Conservation (phyloP, 1,140 invertebrate genomes). For the Papilio xuthus region DNA sequence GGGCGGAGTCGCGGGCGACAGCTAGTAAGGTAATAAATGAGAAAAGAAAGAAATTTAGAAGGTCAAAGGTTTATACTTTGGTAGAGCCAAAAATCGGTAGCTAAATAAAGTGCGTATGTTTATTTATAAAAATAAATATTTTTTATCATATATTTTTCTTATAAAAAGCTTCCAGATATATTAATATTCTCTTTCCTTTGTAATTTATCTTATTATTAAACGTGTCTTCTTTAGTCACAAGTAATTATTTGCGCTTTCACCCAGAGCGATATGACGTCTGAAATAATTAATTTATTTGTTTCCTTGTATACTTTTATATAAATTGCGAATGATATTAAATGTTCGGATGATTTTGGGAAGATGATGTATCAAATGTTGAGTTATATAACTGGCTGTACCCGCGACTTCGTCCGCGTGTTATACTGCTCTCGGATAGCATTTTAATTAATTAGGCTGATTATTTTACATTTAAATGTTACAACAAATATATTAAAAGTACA, state of each 20-base stretch:
- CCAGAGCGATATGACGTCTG: neutral
- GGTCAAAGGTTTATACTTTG: no score
- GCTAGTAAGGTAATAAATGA: no score
- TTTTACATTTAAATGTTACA: no score
- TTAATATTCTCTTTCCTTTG: conserved; percentile 14
- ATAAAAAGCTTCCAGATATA: neutral
- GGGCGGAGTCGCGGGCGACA: no score
- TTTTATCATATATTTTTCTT: neutral
- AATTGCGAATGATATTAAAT: conserved; percentile 1
- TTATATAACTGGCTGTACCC: no score
- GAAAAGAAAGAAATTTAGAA: no score
- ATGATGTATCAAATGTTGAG: neutral
- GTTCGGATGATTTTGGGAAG: neutral
- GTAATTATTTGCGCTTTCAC: conserved; percentile 1
- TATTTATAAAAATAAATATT: neutral
- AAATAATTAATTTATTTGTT: conserved; percentile 12
- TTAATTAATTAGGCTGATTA: no score
- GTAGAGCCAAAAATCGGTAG: no score
- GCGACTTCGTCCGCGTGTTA: no score
- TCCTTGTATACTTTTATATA: neutral
- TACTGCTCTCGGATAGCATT: no score
- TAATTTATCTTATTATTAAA: neutral
- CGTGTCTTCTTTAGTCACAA: neutral
- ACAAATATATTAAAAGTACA: no score
- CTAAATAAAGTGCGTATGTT: no score